Conservation (phyloP, 2,113 vertebrate genomes). For the Bubalus kerabau region DNA sequence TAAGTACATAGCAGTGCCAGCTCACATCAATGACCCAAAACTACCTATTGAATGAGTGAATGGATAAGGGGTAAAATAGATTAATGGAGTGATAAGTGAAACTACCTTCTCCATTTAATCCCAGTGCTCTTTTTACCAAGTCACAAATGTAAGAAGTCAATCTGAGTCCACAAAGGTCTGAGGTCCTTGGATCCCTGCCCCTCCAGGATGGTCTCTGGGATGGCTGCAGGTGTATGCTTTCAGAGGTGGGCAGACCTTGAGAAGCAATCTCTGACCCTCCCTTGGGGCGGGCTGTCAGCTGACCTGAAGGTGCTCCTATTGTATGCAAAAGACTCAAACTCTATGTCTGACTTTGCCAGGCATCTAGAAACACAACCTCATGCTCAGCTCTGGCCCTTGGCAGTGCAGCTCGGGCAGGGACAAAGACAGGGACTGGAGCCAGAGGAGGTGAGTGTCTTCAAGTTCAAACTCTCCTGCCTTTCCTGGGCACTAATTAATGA, state of each 20-base stretch:
- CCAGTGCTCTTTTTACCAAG: not conserved
- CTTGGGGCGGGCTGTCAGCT: not conserved
- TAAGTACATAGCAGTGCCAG: not conserved
- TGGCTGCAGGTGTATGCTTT: not conserved
- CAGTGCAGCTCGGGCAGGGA: not conserved
- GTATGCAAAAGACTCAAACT: conserved; percentile 9
- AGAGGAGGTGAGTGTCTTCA: not conserved
- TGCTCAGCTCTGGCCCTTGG: not conserved
- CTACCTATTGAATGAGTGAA: not conserved
- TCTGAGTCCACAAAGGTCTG: not conserved
- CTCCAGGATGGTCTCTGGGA: no score
- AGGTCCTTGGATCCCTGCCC: not conserved
- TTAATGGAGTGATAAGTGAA: not conserved
- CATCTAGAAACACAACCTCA: not conserved
- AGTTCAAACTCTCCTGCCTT: not conserved
- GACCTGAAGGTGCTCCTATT: not conserved
- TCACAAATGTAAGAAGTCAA: not conserved
- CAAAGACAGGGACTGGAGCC: not conserved
- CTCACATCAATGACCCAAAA: not conserved
- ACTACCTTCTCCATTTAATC: not conserved
- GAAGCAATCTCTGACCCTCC: not conserved
- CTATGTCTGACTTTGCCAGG: not conserved
- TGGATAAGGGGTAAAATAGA: not conserved
- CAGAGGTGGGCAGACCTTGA: not conserved
- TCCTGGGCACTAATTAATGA: not conserved